Evolutionary conservation across 2,888 invertebrate genomes (phyloP).

Genomic region (Harpalus rufipes): DNA sequence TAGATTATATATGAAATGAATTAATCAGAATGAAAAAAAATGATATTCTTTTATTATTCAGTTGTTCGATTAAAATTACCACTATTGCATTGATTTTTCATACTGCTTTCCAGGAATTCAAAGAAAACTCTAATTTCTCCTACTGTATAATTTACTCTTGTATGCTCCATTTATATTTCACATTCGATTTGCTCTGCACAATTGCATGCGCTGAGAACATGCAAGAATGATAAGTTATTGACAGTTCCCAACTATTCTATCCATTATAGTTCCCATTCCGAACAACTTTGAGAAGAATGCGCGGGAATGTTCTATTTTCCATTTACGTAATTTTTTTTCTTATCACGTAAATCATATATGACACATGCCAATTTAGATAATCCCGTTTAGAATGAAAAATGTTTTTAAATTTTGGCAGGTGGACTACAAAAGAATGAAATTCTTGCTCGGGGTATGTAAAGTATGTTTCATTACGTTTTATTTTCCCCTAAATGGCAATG

Average conservation of each 20-base stretch:
- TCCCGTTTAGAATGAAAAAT: slow-evolving; percentile 20
- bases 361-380: slow-evolving; percentile 38
- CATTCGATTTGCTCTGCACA: slow-evolving; percentile 17
- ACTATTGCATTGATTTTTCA: neutral
- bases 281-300: slow-evolving; percentile 9
- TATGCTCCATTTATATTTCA: slow-evolving; percentile 26
- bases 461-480: slow-evolving; percentile 4
- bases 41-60: no score
- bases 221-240: slow-evolving; percentile 32
- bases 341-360: slow-evolving; percentile 22
- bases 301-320: slow-evolving; percentile 1
- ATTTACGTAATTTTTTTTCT: slow-evolving; percentile 6
- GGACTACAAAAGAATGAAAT: slow-evolving; percentile 5
- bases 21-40: no score
- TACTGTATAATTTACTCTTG: slow-evolving; percentile 1
- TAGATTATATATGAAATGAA: no score
- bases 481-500: neutral
- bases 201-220: neutral
- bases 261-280: neutral
- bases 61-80: neutral
- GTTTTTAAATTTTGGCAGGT: slow-evolving; percentile 22
- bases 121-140: neutral
- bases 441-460: neutral
- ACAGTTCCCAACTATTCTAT: slow-evolving; percentile 14
- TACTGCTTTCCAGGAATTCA: neutral